Evolutionary conservation across 2,113 vertebrate genomes (phyloP), one percentile per base, ranked within the genome.

Genomic region (Rousettus leschenaultii): DNA sequence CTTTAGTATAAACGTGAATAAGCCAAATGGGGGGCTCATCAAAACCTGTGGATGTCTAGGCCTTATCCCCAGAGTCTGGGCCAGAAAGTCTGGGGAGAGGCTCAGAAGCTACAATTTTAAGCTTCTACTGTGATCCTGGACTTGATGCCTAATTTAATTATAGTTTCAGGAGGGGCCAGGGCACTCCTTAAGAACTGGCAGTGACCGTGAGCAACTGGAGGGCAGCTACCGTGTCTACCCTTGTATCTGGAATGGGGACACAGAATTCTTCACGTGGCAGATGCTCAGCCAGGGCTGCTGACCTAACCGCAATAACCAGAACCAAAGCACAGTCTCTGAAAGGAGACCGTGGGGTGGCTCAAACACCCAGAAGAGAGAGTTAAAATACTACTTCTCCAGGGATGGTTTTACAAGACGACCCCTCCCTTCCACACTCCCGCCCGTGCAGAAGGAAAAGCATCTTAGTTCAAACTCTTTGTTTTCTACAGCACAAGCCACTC

Each of bases 231-330:
- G 0, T 13, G 28, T 65, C 35, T 26, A 33, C 35, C 78, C 35
- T 43, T 9, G 11, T 3, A n/a, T 22, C 33, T n/a, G 2, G 0
- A 30, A 24, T 1, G 5, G 89, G 13, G 10, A 70, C 19, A 15
- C 19, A 51, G 75, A 45, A 6, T 19, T 30, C 13, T 22, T 18
- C 30, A 15, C 15, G 1, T 2, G 4, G 61, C 38, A 40, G 33
- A 13, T 1, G 22, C 35, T 6, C 43, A 43, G 18, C 7, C 11
- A 4, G 28, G 22, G 35, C 55, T 26, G 65, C 74, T n/a, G 45
- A 77, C 51, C 9, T 3, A 59, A 13, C 80, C 66, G 45, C 40
- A 43, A 18, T 5, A 43, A 14, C 82, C 75, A 45, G 28, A 43
- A 7, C 59, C 48, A 24, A 6, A n/a, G 61, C 15, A 11, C 5